phyloP scores from a whole-genome alignment of 2,113 vertebrate genomes.

The Chaetorhynchus papuensis region DNA sequence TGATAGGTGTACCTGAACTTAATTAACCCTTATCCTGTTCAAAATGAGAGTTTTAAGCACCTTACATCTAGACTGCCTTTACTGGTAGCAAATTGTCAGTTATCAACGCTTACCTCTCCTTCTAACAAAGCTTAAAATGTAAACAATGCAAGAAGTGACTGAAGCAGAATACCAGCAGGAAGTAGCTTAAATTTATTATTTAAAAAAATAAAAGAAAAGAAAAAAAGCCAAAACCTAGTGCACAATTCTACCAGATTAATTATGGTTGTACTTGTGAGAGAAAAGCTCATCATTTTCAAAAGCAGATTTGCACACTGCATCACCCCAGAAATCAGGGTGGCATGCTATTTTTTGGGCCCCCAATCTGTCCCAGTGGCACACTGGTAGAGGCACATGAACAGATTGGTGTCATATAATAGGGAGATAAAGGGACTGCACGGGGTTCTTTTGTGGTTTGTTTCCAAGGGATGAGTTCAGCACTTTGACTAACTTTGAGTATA shows the following conservation, averaged over 20 bases:
- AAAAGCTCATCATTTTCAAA: neutral
- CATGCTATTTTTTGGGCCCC: neutral
- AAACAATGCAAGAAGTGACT: neutral
- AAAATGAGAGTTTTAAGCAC: neutral
- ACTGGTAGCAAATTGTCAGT: neutral
- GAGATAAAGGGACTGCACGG: neutral
- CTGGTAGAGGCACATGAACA: neutral
- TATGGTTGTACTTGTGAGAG: neutral
- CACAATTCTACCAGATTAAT: neutral
- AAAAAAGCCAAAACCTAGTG: neutral
- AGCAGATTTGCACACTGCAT: neutral
- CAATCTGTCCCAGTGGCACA: neutral
- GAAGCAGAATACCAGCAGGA: neutral
- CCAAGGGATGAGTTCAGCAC: neutral
- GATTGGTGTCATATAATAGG: rapidly evolving
- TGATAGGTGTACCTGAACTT: neutral
- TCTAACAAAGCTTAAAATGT: neutral
- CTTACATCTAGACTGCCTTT: neutral
- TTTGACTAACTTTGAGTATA: neutral
- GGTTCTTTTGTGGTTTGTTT: neutral
- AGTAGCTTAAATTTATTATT: neutral
- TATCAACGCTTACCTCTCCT: neutral
- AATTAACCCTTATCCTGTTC: neutral
- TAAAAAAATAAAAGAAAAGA: neutral
- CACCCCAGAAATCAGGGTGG: neutral